Evolutionary conservation across 2,888 invertebrate genomes (phyloP), one percentile per base, ranked within the genome.

Genomic region (Lasius fuliginosus): DNA sequence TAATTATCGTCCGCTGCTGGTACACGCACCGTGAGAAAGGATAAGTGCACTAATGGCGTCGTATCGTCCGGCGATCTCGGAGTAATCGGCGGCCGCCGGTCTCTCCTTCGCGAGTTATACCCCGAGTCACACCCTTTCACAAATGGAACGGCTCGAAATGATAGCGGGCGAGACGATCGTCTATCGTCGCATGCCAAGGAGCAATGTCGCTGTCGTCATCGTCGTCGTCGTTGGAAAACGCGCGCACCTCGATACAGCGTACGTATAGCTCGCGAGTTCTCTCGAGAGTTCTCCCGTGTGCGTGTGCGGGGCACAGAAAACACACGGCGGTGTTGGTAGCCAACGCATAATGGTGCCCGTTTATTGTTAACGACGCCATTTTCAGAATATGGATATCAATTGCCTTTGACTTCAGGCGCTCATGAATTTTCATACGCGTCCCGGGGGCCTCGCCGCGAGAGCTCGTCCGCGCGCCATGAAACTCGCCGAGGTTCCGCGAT

Each of bases 341-440:
- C 71, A 53, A 62, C 83, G 90, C 92, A 93, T 94, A 93, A 94
- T 94, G 92, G 89, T 92, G 90, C 92, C 92, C 94, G 92, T 93
- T 94, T 94, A 94, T 94, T 93, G 92, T 94, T 94, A 94, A 94
- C 94, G 94, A 94, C 93, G 93, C 93, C 94, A 94, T 94, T 94
- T 94, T 94, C 93, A 91, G 91, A 92, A 93, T 93, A 93, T 92
- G 93, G 93, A 93, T 93, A 94, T 93, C 93, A 92, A 91, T 90
- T 88, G 91, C 90, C 91, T 92, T 92, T 92, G 91, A 93, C 91
- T 92, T 83, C 40, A 79, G 89, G 90, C 90, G 86, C 93, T 94
- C 93, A 94, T 94, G 94, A 92, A 94, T 94, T 94, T 94, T 94
- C 93, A 94, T 94, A 93, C 88, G 83, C 69, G 85, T 85, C 82